phyloP scores from a whole-genome alignment of 2,888 invertebrate species.

The Miltochrista miniata region DNA sequence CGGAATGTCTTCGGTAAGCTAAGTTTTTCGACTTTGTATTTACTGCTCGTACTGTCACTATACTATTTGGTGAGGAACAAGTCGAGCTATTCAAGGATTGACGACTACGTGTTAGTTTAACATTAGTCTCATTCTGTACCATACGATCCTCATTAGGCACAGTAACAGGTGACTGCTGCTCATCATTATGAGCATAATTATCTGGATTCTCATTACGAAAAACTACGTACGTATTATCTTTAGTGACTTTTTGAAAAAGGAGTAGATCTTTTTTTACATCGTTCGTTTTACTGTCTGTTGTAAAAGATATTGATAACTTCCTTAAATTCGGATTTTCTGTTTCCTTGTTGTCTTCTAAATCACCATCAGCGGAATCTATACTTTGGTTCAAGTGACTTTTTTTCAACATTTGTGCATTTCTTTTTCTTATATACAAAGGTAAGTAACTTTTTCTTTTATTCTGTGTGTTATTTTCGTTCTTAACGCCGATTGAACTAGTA shows the following conservation, averaged over 20 bases:
- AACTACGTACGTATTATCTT: constrained; percentile 49
- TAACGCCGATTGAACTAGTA: constrained; percentile 11
- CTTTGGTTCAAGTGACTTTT: constrained; percentile 36
- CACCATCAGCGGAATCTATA: constrained; percentile 29
- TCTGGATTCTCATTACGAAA: constrained; percentile 55
- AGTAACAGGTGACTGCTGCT: constrained; percentile 23
- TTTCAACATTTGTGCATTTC: constrained; percentile 22
- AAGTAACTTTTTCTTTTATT: constrained; percentile 44
- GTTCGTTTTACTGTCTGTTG: constrained; percentile 43
- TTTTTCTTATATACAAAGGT: constrained; percentile 48
- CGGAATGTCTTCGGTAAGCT: constrained; percentile 43
- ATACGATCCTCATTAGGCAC: constrained; percentile 15
- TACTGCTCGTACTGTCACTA: constrained; percentile 60
- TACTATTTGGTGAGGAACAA: constrained; percentile 66
- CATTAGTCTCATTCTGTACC: constrained; percentile 1
- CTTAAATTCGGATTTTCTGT: constrained; percentile 1
- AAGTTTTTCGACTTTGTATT: constrained; percentile 39
- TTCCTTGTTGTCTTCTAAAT: constrained; percentile 28
- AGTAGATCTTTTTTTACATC: constrained; percentile 50
- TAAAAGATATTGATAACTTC: constrained; percentile 22
- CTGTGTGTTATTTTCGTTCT: constrained; percentile 33
- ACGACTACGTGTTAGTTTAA: constrained; percentile 40
- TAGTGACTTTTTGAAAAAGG: constrained; percentile 42
- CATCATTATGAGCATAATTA: constrained; percentile 28
- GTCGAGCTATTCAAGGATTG: constrained; percentile 62